A percentile compares a stretch with the other conserved stretches of the same genome.
phyloP scores from a whole-genome alignment of 92 coral and sea anemone genomes.

The Porites lobata region DNA sequence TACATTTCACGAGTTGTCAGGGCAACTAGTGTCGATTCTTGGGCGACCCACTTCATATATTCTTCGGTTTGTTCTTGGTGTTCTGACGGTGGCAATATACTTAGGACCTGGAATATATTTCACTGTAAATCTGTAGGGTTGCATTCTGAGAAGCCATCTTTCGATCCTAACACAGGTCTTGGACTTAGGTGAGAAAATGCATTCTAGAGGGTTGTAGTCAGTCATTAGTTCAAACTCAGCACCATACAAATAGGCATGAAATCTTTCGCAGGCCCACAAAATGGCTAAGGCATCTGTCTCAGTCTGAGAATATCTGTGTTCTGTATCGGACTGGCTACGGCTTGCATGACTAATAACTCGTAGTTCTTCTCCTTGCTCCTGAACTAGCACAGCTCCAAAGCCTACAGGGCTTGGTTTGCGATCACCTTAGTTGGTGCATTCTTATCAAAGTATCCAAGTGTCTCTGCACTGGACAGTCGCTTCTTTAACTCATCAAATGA shows the following conservation, averaged over 20 bases:
- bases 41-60: slow-evolving; percentile 49
- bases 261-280: slow-evolving; percentile 75
- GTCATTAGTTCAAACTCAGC: no score
- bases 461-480: slow-evolving; percentile 54
- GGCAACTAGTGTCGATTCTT: slow-evolving; percentile 48
- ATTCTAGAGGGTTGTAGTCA: no score
- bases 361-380: slow-evolving; percentile 52
- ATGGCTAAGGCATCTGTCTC: slow-evolving; percentile 72
- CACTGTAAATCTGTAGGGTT: slow-evolving; percentile 31
- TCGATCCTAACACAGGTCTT: no score
- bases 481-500: slow-evolving; percentile 61
- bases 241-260: slow-evolving; percentile 40
- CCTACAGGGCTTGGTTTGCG: slow-evolving; percentile 77
- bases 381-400: slow-evolving; percentile 60
- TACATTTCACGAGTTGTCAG: slow-evolving; percentile 51
- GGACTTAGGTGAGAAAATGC: no score
- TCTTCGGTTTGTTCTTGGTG: slow-evolving; percentile 26
- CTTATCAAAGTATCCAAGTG: slow-evolving; percentile 59
- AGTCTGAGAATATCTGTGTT: slow-evolving; percentile 66
- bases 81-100: slow-evolving; percentile 36
- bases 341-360: slow-evolving; percentile 67
- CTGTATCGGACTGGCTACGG: slow-evolving; percentile 61
- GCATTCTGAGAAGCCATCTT: no score
- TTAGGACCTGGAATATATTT: slow-evolving; percentile 35
- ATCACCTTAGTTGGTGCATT: slow-evolving; percentile 38